phyloP scores from a whole-genome alignment of 2,888 invertebrate species.

The Synanthedon myopaeformis region DNA sequence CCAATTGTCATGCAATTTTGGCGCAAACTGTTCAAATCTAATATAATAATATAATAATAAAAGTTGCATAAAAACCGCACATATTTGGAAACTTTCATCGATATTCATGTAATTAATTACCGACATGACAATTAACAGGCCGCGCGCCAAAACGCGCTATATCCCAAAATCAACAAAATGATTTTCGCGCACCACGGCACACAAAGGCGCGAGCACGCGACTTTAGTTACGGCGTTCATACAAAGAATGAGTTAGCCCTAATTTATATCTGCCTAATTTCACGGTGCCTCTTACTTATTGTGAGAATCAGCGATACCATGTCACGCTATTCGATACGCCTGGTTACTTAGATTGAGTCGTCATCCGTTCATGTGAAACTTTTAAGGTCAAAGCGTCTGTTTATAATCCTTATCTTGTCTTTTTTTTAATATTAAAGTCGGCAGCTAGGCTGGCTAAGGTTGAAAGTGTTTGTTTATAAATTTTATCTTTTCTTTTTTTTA shows the following conservation, averaged over 20 bases:
- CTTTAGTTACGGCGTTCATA: slow-evolving; percentile 40
- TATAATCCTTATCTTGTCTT: slow-evolving; percentile 1
- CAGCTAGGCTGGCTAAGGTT: no score
- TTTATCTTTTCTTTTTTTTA: no score
- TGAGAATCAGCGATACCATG: slow-evolving; percentile 53
- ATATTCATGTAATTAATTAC: slow-evolving; percentile 41
- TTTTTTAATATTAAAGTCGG: no score
- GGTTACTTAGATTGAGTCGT: slow-evolving; percentile 53
- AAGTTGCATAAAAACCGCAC: no score
- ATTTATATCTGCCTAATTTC: slow-evolving; percentile 59
- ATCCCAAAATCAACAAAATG: slow-evolving; percentile 57
- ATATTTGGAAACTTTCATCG: not conserved
- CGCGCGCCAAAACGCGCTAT: slow-evolving; percentile 24
- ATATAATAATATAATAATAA: no score
- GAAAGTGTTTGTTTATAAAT: no score
- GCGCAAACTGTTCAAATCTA: no score
- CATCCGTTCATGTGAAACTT: slow-evolving; percentile 21
- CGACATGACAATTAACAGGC: slow-evolving; percentile 24
- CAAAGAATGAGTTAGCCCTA: slow-evolving; percentile 49
- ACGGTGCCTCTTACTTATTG: slow-evolving; percentile 60
- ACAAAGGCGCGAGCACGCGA: slow-evolving; percentile 57
- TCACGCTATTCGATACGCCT: slow-evolving; percentile 56
- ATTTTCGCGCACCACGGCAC: slow-evolving; percentile 38
- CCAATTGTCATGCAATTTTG: no score
- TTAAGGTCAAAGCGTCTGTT: slow-evolving; percentile 12